A percentile compares a stretch with the other conserved stretches of the same genome.
phyloP scores from a whole-genome alignment of 2,113 vertebrate genomes.

The Erpornis zantholeuca region DNA sequence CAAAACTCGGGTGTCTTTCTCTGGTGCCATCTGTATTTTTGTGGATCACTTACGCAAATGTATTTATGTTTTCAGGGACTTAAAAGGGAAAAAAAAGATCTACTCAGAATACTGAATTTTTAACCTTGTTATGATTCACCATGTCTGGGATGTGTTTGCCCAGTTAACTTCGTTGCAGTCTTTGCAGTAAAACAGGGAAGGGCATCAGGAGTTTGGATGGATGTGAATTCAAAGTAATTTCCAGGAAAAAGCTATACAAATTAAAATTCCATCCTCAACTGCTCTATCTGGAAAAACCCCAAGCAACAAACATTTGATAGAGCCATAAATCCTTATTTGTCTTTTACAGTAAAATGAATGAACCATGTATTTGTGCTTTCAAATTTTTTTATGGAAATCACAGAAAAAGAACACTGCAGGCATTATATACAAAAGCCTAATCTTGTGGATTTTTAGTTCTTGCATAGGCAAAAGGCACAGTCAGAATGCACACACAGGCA shows the following conservation, averaged over 20 bases:
- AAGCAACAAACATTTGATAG: neutral
- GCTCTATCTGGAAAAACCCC: neutral
- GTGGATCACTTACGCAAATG: fast-evolving
- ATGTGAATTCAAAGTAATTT: neutral
- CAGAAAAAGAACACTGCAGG: neutral
- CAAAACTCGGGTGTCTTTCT: fast-evolving
- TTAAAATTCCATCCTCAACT: neutral
- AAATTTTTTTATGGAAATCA: neutral
- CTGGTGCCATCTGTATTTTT: neutral
- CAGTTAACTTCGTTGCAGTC: neutral
- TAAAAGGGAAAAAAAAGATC: neutral
- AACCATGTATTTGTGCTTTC: neutral
- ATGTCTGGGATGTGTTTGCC: neutral
- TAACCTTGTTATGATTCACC: neutral
- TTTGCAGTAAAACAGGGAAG: neutral
- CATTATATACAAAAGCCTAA: neutral
- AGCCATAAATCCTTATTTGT: neutral
- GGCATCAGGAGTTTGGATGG: neutral
- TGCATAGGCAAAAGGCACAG: fast-evolving
- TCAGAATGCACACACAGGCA: neutral
- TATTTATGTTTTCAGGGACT: neutral
- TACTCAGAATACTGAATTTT: fast-evolving
- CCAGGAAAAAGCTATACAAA: neutral
- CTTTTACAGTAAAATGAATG: neutral
- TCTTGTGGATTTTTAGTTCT: neutral